A percentile compares a stretch with the other conserved stretches of the same genome.
These are phyloP conservation scores for Bergia sp. DNA, from an alignment of 92 coral and sea anemone species.

Conservation along the genomic window DNA sequence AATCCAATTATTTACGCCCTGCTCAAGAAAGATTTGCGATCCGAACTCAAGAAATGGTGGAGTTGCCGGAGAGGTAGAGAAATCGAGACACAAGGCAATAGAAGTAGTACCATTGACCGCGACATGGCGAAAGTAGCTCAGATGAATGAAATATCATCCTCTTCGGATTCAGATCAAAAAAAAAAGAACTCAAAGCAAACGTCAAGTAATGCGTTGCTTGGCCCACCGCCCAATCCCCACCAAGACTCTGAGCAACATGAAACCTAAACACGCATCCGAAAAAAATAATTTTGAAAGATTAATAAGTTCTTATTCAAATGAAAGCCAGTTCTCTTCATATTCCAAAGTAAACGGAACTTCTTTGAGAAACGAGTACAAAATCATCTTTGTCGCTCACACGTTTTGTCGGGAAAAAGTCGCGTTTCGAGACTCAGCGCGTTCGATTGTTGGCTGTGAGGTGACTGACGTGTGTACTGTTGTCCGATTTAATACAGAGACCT, in stretches of 20 bases:
- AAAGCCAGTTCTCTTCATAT: too few relatives aligned
- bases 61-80: conserved; percentile 3
- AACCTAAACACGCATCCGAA: too few relatives aligned
- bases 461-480: too few relatives aligned
- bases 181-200: background rate
- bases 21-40: conserved; percentile 78
- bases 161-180: conserved; percentile 30
- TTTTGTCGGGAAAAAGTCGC: too few relatives aligned
- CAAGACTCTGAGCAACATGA: background rate
- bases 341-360: too few relatives aligned
- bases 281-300: too few relatives aligned
- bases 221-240: background rate
- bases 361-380: too few relatives aligned
- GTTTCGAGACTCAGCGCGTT: too few relatives aligned
- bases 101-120: background rate
- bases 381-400: too few relatives aligned
- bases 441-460: too few relatives aligned
- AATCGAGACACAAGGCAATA: background rate
- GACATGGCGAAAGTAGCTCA: background rate
- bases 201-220: background rate
- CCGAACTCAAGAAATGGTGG: conserved; percentile 61
- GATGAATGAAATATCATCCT: conserved; percentile 35
- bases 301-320: too few relatives aligned
- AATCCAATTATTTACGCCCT: conserved; percentile 79
- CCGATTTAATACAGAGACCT: too few relatives aligned